Base-by-base conservation (phyloP, 2,888 invertebrate species). In the Eupithecia insigniata region DNA sequence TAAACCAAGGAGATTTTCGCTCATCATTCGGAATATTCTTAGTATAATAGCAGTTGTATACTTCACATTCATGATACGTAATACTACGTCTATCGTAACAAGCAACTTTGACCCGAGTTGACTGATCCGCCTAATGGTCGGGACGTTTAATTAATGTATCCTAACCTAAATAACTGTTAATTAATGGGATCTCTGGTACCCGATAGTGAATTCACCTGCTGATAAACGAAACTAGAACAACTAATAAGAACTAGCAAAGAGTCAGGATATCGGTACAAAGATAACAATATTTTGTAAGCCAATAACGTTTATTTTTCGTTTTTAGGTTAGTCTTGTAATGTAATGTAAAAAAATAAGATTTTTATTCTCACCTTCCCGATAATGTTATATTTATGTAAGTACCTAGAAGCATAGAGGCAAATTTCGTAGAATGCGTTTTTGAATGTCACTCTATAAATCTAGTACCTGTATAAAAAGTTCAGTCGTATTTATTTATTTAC, bases 141-240 rank as follows among this genome's bases (percentile, higher is more conserved):
- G 76, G 77, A 74, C 77, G 78, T 75, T 86, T 88, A 89, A 90
- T 90, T 88, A 87, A 85, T 84, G 86, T 81, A 87, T 89, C 90
- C 90, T 89, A 88, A 86, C 89, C 89, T 84, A 89, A 86, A 90
- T 89, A 86, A 81, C 83, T 80, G 81, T 82, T 85, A 89, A 89
- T 89, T 87, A 83, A 79, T 74, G 77, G 76, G 72, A 80, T 81
- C 78, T 75, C 70, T 61, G 46, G 16, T 72, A 43, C 62, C 36
- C 67, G 67, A 64, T 74, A 71, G 65, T 65, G 39, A 67, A 71
- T 62, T 72, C 77, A 79, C 76, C 77, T 77, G 75, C 74, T 61
- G 43, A 22, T 64, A 34, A 32, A 18, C 18, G 34, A 62, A n/a
- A 12, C 18, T 61, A 61, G n/a, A 18, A 2, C 4, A 28, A 60